Evolutionary conservation across 2,113 vertebrate genomes (phyloP).

Genomic region (Aix galericulata): DNA sequence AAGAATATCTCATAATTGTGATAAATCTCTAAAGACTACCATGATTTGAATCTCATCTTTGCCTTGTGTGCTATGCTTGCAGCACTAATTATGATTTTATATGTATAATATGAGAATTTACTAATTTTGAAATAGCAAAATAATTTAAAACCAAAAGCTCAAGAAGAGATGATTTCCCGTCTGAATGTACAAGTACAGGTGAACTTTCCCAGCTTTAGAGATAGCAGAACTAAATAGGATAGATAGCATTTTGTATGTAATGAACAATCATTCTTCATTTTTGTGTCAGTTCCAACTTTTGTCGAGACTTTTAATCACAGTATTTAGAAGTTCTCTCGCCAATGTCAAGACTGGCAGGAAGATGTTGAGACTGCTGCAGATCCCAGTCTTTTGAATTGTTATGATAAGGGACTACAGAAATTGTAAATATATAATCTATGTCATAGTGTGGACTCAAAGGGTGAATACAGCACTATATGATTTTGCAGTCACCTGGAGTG

Average conservation of each 20-base stretch:
- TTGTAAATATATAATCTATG: neutral
- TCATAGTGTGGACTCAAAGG: neutral
- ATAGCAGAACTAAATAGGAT: neutral
- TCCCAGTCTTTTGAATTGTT: neutral
- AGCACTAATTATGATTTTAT: neutral
- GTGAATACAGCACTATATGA: fast-evolving
- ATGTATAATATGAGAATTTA: neutral
- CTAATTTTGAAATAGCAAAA: neutral
- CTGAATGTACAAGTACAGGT: neutral
- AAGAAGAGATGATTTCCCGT: neutral
- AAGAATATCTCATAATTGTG: constrained; percentile 2
- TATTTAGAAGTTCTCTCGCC: neutral
- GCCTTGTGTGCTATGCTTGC: neutral
- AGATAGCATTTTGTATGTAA: neutral
- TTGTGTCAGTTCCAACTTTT: neutral
- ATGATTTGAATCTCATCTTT: neutral
- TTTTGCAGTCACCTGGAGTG: neutral
- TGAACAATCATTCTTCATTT: neutral
- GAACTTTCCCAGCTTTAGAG: neutral
- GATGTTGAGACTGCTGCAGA: neutral
- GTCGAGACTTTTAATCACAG: neutral
- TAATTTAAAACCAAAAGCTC: neutral
- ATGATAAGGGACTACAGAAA: neutral
- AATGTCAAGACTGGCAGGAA: neutral
- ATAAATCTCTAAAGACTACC: constrained; percentile 25